These are phyloP conservation scores for Pseudochirops cupreus DNA, from an alignment of 2,797 vertebrate species.

Conservation along the genomic window DNA sequence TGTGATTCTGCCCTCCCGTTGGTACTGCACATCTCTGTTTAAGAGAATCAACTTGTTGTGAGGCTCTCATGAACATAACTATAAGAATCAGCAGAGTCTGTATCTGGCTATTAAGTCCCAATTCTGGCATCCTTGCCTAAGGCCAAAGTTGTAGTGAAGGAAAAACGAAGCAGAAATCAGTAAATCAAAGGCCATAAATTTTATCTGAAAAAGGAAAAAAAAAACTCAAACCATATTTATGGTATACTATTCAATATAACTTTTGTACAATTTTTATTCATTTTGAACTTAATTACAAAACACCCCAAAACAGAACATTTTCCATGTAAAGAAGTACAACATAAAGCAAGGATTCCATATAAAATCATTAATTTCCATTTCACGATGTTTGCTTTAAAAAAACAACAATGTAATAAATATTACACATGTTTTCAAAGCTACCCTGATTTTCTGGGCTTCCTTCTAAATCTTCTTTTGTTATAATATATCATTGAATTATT, in stretches of 20 bases:
- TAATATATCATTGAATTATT: not conserved
- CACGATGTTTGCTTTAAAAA: not conserved
- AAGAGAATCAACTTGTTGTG: not conserved
- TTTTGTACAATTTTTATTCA: not conserved
- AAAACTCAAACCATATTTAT: not conserved
- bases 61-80: not conserved
- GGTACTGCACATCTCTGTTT: not conserved
- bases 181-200: constrained; percentile 36
- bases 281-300: not conserved
- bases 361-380: not conserved
- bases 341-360: not conserved
- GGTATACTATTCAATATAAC: not conserved
- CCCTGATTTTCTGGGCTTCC: not conserved
- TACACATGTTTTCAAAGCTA: not conserved
- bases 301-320: not conserved
- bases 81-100: not conserved
- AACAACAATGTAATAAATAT: not conserved
- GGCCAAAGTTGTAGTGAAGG: constrained; percentile 49
- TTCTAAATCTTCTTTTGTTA: not conserved
- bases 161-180: constrained; percentile 46
- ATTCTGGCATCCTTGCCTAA: not conserved
- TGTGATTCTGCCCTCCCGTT: not conserved
- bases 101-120: not conserved
- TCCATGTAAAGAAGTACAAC: not conserved
- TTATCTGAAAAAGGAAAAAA: constrained; percentile 12